Evolutionary conservation across 2,797 vertebrate species (phyloP).

Genomic region (Sparidentex hasta): DNA sequence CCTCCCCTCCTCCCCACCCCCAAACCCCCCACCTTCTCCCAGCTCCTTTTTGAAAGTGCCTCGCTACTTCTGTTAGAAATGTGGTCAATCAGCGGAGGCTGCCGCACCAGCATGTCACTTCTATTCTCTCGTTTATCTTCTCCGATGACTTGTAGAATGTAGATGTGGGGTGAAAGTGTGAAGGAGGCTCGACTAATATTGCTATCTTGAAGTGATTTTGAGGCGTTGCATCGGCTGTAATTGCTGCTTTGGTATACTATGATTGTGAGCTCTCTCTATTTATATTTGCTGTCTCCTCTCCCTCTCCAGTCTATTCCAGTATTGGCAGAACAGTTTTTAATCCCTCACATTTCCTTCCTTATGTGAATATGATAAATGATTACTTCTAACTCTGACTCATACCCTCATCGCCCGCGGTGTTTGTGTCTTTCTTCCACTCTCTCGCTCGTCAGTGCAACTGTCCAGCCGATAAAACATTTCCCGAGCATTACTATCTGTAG

Average conservation of each 20-base stretch:
- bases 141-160: conserved; percentile 36
- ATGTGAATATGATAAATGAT: conserved; percentile 50
- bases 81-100: conserved; percentile 59
- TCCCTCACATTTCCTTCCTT: conserved; percentile 39
- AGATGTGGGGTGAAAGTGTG: conserved; percentile 38
- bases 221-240: conserved; percentile 40
- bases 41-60: conserved; percentile 47
- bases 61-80: conserved; percentile 47
- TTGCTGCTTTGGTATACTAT: conserved; percentile 34
- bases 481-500: conserved; percentile 20
- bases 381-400: conserved; percentile 39
- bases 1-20: neutral
- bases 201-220: conserved; percentile 44
- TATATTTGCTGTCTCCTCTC: conserved; percentile 16
- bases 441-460: conserved; percentile 31
- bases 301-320: conserved; percentile 8
- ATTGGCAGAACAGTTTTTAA: conserved; percentile 40
- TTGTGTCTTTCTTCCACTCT: conserved; percentile 32
- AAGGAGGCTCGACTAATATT: conserved; percentile 38
- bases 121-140: conserved; percentile 51
- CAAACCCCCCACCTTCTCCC: conserved; percentile 16
- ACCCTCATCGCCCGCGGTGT: conserved; percentile 30
- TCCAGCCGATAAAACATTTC: conserved; percentile 42
- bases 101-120: conserved; percentile 38
- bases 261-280: conserved; percentile 31